Conservation (phyloP, 2,113 vertebrate genomes). For the Myrmophylax atrothorax region DNA sequence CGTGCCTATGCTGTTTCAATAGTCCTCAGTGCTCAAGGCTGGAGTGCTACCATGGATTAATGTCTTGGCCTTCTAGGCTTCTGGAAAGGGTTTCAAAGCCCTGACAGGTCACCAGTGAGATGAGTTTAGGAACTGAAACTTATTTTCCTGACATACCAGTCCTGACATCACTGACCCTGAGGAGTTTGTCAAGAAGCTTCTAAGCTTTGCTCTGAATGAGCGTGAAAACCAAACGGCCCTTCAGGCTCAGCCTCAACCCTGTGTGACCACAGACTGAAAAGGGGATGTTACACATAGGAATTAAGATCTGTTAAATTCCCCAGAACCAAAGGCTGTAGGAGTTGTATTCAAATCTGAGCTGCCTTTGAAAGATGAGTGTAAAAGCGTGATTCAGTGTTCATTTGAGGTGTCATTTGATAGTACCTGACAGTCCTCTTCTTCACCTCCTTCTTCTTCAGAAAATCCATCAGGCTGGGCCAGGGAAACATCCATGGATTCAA, state of each 20-base stretch:
- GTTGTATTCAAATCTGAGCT: neutral
- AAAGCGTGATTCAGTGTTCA: neutral
- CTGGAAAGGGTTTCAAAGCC: slow-evolving; percentile 23
- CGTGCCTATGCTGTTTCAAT: neutral
- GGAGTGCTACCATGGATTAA: slow-evolving; percentile 36
- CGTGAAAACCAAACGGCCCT: slow-evolving; percentile 18
- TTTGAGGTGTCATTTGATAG: neutral
- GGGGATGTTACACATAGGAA: slow-evolving; percentile 15
- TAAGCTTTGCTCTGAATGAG: slow-evolving; percentile 17
- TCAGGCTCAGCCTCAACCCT: neutral
- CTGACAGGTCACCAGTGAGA: slow-evolving; percentile 28
- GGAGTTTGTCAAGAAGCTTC: slow-evolving; percentile 38
- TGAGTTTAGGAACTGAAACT: slow-evolving; percentile 55
- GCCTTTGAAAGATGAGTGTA: neutral
- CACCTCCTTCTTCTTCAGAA: neutral
- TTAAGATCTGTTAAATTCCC: slow-evolving; percentile 27
- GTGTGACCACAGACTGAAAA: neutral
- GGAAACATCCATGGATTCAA: neutral
- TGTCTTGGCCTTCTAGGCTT: slow-evolving; percentile 38
- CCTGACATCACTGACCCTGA: neutral
- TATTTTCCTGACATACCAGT: slow-evolving; percentile 43
- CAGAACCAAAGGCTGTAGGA: slow-evolving; percentile 5
- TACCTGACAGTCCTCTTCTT: neutral
- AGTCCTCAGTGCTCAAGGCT: neutral
- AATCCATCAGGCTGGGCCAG: neutral